Evolutionary conservation across 2,113 vertebrate genomes (phyloP).

Genomic region (Cyprinus carpio): DNA sequence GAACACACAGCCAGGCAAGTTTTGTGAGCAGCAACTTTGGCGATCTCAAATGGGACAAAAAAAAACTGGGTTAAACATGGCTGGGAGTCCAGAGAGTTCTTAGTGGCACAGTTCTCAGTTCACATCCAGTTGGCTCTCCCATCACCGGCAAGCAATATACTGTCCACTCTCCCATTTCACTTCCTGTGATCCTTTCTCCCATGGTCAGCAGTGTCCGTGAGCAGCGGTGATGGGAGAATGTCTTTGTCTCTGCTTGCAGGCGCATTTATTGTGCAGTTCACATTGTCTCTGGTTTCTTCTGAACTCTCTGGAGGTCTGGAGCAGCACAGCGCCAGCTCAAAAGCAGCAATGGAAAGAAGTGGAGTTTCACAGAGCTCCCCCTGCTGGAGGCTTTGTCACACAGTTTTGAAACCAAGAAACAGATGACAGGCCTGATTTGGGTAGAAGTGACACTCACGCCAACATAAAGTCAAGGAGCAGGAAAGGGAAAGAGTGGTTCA

Average conservation of each 20-base stretch:
- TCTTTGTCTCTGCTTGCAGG: conserved; percentile 23
- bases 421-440: background rate
- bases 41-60: conserved; percentile 8
- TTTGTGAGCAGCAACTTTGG: conserved; percentile 45
- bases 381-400: background rate
- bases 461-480: background rate
- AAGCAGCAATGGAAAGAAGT: conserved; percentile 19
- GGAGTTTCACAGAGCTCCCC: background rate
- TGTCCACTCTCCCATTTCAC: conserved; percentile 35
- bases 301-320: conserved; percentile 41
- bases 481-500: background rate
- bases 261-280: conserved; percentile 37
- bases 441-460: background rate
- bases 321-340: background rate
- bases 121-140: conserved; percentile 16
- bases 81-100: conserved; percentile 13
- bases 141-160: background rate
- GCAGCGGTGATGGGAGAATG: conserved; percentile 34
- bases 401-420: background rate
- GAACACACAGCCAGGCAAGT: conserved; percentile 29
- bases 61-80: background rate
- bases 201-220: background rate
- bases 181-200: conserved; percentile 44
- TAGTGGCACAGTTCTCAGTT: background rate
- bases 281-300: conserved; percentile 56